Percentiles rank a stretch among this genome's conserved stretches.
Evolutionary conservation across 2,797 vertebrate species (phyloP).

Genomic region (Danio kyathit): DNA sequence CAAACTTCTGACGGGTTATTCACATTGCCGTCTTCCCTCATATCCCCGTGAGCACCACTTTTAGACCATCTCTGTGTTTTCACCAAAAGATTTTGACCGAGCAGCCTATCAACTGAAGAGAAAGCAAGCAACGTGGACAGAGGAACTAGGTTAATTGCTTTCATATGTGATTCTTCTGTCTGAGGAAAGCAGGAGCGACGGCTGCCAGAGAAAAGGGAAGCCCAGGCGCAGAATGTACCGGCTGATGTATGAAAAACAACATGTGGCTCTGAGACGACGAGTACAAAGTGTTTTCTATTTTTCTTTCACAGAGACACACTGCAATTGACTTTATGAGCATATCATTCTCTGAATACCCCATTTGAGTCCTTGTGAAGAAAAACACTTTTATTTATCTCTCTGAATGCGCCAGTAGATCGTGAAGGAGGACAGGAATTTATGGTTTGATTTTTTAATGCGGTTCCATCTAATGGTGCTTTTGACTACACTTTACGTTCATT

Average conservation of each 20-base stretch:
- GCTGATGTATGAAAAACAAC: conserved; percentile 65
- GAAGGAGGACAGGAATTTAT: conserved; percentile 40
- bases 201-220: conserved; percentile 56
- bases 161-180: conserved; percentile 76
- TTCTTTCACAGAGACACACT: neutral
- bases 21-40: neutral
- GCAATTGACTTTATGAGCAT: neutral
- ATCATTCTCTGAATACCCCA: conserved; percentile 16
- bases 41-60: neutral
- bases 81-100: conserved; percentile 48
- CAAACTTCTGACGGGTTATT: neutral
- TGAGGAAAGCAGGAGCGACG: conserved; percentile 64
- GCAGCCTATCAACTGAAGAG: conserved; percentile 59
- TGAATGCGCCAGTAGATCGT: conserved; percentile 34
- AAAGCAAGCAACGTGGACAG: conserved; percentile 78
- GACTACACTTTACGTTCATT: conserved; percentile 6
- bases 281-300: conserved; percentile 8
- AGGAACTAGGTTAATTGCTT: conserved; percentile 79
- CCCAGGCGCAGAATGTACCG: conserved; percentile 61
- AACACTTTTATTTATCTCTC: conserved; percentile 31
- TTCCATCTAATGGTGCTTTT: neutral
- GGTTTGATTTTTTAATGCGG: conserved; percentile 10
- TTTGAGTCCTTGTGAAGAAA: conserved; percentile 25
- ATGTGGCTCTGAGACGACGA: conserved; percentile 22
- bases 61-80: conserved; percentile 14